Percentiles rank a stretch among this genome's conserved stretches.
Evolutionary conservation across 2,888 invertebrate genomes (phyloP).

Genomic region (Lepas anatifera): DNA sequence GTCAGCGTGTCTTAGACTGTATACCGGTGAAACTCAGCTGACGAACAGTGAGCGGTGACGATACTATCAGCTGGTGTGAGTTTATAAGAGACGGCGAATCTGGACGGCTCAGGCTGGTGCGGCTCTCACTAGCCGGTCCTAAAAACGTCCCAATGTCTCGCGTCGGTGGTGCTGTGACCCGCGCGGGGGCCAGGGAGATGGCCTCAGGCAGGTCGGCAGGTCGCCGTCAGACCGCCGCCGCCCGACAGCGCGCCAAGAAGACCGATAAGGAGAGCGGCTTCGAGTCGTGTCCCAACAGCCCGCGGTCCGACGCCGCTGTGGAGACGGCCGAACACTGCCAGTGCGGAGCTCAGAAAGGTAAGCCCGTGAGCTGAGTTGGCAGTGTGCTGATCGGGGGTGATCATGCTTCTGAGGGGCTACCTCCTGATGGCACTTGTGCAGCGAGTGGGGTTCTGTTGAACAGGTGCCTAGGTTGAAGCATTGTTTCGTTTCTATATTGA

Average conservation of each 20-base stretch:
- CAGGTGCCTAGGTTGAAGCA: too few relatives aligned
- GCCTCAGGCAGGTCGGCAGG: too few relatives aligned
- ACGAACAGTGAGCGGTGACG: neutral
- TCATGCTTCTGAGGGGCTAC: too few relatives aligned
- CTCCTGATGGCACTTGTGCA: too few relatives aligned
- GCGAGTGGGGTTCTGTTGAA: too few relatives aligned
- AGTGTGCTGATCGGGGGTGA: neutral
- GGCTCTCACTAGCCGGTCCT: too few relatives aligned
- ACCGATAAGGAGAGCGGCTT: constrained; percentile 3
- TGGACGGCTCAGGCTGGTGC: too few relatives aligned
- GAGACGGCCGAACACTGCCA: neutral
- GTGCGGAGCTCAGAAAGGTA: neutral
- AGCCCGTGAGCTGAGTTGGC: neutral
- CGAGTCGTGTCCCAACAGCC: neutral
- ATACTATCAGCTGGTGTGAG: too few relatives aligned
- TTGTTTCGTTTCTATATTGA: too few relatives aligned
- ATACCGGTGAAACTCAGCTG: neutral
- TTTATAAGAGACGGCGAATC: too few relatives aligned
- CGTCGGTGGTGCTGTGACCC: neutral
- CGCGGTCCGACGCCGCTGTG: neutral
- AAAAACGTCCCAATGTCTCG: neutral
- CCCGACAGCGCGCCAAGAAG: neutral
- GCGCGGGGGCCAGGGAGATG: neutral
- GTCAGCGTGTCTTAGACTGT: neutral
- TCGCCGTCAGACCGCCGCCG: neutral